Conservation (phyloP, 35 echinoderm and acorn worm species). For the Ptychodera flava region DNA sequence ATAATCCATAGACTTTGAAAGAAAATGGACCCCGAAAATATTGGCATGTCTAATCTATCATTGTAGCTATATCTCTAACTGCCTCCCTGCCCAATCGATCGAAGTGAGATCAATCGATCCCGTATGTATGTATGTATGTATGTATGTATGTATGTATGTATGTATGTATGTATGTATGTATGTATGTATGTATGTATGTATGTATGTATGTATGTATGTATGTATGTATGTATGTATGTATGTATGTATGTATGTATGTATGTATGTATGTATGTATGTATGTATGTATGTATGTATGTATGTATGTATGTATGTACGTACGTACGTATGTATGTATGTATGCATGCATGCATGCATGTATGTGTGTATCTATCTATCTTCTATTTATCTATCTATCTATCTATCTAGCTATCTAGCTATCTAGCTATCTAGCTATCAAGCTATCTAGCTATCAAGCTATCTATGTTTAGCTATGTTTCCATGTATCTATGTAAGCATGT, state of each 20-base stretch:
- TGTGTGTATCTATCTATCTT: background rate
- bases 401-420: background rate
- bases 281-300: too few species aligned
- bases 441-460: too few species aligned
- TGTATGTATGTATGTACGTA: too few species aligned
- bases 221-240: conserved; percentile 2
- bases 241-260: conserved; percentile 1
- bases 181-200: background rate
- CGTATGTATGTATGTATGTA: background rate
- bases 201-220: conserved; percentile 2
- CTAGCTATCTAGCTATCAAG: background rate
- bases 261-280: too few species aligned
- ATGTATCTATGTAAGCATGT: too few species aligned
- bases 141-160: conserved; percentile 2
- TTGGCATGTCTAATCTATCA: background rate
- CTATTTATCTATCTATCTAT: background rate
- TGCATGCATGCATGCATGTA: too few species aligned
- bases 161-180: conserved; percentile 2
- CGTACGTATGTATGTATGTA: too few species aligned
- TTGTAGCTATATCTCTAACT: background rate
- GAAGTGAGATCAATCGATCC: background rate
- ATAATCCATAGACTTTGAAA: background rate
- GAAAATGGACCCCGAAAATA: background rate
- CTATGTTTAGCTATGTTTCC: too few species aligned
- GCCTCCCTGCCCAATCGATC: background rate